phyloP scores from a whole-genome alignment of 2,113 vertebrate genomes.

The Tringa solitaria region DNA sequence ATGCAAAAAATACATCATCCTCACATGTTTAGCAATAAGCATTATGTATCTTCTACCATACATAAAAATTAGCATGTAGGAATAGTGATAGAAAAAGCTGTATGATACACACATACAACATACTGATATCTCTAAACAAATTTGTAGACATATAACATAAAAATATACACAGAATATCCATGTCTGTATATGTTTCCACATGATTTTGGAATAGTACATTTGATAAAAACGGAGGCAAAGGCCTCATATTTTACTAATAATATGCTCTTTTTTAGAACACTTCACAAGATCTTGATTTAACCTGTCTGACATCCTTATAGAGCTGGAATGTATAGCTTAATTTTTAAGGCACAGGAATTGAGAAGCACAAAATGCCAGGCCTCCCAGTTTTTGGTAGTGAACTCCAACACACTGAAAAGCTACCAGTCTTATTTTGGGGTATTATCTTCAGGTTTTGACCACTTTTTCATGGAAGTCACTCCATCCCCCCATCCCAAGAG shows the following conservation, averaged over 20 bases:
- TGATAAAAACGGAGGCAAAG: background rate
- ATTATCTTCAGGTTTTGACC: background rate
- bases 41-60: background rate
- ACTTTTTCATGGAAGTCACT: background rate
- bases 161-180: background rate
- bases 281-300: background rate
- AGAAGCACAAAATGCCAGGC: background rate
- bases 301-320: background rate
- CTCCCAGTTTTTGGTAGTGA: background rate
- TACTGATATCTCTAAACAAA: background rate
- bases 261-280: background rate
- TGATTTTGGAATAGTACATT: background rate
- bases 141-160: background rate
- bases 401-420: background rate
- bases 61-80: background rate
- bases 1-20: background rate
- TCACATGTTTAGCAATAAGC: background rate
- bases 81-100: background rate
- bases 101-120: background rate
- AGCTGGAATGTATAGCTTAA: background rate
- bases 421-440: background rate
- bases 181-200: background rate
- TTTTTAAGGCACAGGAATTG: background rate
- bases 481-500: background rate
- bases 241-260: background rate